Base-by-base conservation (phyloP, 2,888 invertebrate species). In the Campoplex nolae region DNA sequence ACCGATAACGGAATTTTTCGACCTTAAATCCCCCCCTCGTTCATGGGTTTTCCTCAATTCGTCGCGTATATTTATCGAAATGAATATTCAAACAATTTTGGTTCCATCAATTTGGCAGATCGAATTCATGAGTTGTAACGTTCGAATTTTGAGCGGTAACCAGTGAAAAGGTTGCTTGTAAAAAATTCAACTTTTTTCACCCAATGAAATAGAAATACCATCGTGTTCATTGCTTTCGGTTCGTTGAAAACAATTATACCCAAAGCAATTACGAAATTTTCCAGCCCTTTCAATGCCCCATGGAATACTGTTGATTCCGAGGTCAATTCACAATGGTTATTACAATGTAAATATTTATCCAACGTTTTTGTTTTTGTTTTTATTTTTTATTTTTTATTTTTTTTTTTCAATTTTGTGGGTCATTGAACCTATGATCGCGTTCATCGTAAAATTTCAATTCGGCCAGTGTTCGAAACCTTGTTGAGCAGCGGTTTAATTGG, bases 401-500 rank as follows among this genome's bases (percentile, higher is more conserved):
- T 42, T 45, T 45, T 71, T 32, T 18, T 16, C 48, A 32, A 48
- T 51, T 48, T 51, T 51, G 71, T 71, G 48, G 23, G 51, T 18
- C 23, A 48, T 45, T 70, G 70, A 28, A 32, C 11, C 16, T 71
- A 51, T 16, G 42, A 51, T 18, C 18, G n/a, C 54, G 13, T 54
- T 73, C 38, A 51, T 73, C 73, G 54, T 73, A n/a, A 6, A 32
- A 54, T 35, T 32, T 32, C 48, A 54, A 56, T 73, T 32, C n/a
- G n/a, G 54, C 28, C 35, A n/a, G n/a, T 73, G n/a, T n/a, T 13
- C 54, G 38, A 28, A 75, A 58, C 23, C 74, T 75, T 58, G 38
- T 38, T 75, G 74, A 75, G 42, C 74, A 58, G 74, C 62, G 62
- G 62, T 58, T 75, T 75, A 75, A 75, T 75, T 75, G 74, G 74